These are phyloP conservation scores for Tiaroga cobitis DNA, from an alignment of 2,797 vertebrate genomes.

Conservation along the genomic window DNA sequence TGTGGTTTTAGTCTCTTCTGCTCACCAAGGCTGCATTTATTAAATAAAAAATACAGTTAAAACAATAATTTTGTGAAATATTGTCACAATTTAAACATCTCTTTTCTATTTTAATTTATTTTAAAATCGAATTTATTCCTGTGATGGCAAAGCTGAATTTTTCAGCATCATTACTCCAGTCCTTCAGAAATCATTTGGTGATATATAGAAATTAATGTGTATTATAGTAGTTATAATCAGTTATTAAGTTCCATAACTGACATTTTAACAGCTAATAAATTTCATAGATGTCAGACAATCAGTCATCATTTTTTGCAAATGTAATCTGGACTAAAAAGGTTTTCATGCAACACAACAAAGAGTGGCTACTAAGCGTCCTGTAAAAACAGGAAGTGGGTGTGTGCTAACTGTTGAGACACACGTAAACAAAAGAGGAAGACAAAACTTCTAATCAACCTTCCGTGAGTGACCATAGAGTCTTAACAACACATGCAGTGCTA, in stretches of 20 bases:
- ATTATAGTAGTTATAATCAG: too few species aligned
- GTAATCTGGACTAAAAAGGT: background rate
- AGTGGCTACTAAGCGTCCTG: background rate
- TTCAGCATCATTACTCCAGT: background rate
- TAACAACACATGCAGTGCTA: background rate
- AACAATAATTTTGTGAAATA: background rate
- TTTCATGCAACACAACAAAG: constrained; percentile 2
- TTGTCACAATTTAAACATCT: background rate
- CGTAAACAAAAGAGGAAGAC: constrained; percentile 71
- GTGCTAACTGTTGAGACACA: constrained; percentile 65
- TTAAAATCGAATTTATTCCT: background rate
- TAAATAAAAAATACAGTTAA: too few species aligned
- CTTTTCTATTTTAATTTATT: background rate
- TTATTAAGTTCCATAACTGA: too few species aligned
- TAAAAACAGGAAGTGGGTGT: constrained; percentile 68
- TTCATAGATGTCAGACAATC: background rate
- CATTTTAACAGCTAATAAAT: background rate
- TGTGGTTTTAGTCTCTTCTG: background rate
- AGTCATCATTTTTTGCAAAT: background rate
- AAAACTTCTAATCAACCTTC: constrained; percentile 21
- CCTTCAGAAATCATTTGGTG: background rate
- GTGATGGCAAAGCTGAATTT: background rate
- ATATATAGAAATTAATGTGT: too few species aligned
- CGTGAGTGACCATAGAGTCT: background rate
- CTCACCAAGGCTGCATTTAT: too few species aligned